These are phyloP conservation scores for Thrips palmi DNA, from an alignment of 1,140 invertebrate species.

Conservation along the genomic window DNA sequence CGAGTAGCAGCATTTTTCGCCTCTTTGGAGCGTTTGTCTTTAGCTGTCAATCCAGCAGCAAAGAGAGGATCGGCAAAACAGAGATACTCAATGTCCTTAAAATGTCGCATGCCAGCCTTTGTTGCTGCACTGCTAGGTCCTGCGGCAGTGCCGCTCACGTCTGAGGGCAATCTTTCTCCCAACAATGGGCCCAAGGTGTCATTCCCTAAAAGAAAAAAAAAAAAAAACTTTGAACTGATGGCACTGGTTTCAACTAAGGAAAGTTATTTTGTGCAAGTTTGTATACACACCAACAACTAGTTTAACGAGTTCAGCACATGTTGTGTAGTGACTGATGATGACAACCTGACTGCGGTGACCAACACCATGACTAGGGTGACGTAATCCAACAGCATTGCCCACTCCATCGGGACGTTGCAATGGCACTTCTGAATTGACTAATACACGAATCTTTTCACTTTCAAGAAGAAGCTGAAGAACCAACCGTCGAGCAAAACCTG, in stretches of 20 bases:
- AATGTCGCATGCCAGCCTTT: too few relatives aligned
- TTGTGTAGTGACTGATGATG: conserved; percentile 51
- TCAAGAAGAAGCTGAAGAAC: conserved; percentile 70
- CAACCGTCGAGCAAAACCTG: conserved; percentile 69
- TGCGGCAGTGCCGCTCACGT: too few relatives aligned
- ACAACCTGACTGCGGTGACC: conserved; percentile 44
- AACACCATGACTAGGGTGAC: conserved; percentile 25
- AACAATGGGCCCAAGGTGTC: too few relatives aligned
- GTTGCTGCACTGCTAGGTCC: too few relatives aligned
- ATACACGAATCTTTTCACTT: conserved; percentile 62
- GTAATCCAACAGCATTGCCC: conserved; percentile 19
- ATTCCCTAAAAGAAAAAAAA: too few relatives aligned
- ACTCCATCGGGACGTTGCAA: too few relatives aligned
- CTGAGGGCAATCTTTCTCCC: too few relatives aligned
- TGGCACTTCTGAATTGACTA: conserved; percentile 38
- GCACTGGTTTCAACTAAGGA: too few relatives aligned
- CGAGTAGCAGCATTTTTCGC: conserved; percentile 35
- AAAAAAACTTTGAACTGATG: too few relatives aligned
- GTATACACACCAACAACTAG: conserved; percentile 38
- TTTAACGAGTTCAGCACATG: conserved; percentile 35
- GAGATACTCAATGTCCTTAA: too few relatives aligned
- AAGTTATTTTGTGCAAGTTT: too few relatives aligned
- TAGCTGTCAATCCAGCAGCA: conserved; percentile 63
- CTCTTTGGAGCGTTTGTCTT: conserved; percentile 65
- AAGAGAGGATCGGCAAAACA: too few relatives aligned